These are phyloP conservation scores for Gephyroberyx darwinii DNA, from an alignment of 2,797 vertebrate species.

Conservation along the genomic window DNA sequence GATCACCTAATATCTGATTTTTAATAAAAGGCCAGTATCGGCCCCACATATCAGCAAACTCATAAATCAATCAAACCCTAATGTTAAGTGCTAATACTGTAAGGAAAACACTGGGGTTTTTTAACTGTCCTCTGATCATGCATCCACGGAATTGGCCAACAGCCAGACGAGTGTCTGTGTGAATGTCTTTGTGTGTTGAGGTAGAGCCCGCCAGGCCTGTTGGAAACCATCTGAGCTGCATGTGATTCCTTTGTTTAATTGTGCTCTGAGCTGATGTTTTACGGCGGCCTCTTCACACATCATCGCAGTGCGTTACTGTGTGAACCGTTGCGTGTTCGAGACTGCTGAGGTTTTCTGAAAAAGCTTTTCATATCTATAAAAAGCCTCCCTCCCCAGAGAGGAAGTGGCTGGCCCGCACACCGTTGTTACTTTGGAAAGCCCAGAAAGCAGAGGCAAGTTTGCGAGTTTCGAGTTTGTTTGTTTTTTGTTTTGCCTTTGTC, in stretches of 20 bases:
- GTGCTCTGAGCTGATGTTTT: slow-evolving; percentile 40
- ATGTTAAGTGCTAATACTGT: too few relatives aligned
- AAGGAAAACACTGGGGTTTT: not conserved
- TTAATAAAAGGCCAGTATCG: too few relatives aligned
- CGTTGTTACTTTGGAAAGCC: slow-evolving; percentile 30
- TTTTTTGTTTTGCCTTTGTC: too few relatives aligned
- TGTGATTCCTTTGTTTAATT: slow-evolving; percentile 39
- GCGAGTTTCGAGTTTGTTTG: not conserved
- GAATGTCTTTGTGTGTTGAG: not conserved
- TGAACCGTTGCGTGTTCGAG: slow-evolving; percentile 13
- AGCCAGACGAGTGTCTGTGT: not conserved
- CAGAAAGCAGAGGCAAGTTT: slow-evolving; percentile 27
- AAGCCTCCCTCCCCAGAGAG: slow-evolving; percentile 62
- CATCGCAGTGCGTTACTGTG: slow-evolving; percentile 18
- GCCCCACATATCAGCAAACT: too few relatives aligned
- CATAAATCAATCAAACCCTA: too few relatives aligned
- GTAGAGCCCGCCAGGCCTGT: not conserved
- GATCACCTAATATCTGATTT: too few relatives aligned
- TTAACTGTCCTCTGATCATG: not conserved
- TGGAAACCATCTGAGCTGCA: slow-evolving; percentile 21
- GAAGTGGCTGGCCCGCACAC: slow-evolving; percentile 60
- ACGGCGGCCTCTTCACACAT: not conserved
- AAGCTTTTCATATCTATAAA: slow-evolving; percentile 62
- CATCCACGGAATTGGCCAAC: not conserved
- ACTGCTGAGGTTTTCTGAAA: slow-evolving; percentile 53